Base-by-base conservation (phyloP, 1,140 invertebrate genomes). In the Orussus abietinus region DNA sequence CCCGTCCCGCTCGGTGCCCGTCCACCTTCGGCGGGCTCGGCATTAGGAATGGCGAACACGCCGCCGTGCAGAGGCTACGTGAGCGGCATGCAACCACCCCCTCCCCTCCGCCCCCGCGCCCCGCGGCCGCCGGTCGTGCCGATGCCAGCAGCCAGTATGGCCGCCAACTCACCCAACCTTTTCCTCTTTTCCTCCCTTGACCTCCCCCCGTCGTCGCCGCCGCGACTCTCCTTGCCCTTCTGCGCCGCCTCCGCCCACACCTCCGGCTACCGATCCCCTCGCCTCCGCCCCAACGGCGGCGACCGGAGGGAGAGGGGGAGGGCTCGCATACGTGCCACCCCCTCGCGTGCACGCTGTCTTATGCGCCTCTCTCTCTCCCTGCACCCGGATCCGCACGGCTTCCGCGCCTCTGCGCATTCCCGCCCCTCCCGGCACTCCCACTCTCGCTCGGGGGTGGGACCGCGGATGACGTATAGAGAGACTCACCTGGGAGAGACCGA, bases 401-500 rank as follows among this genome's bases (percentile, higher is more conserved):
- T 34, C 42, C 35, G 33, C 34, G 33, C 40, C 13, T 38, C 43
- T 34, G 31, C 42, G 21, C 21, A 25, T 36, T 33, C 20, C 38
- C 25, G 11, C 3, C 13, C 11, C 7, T 13, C 6, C 12, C 4
- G 4, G 5, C 10, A 7, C 14, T 13, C 17, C n/a, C 29, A 25
- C 17, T 30, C 25, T 29, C 29, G 12, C 22, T 17, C 12, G 26
- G 17, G n/a, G 17, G 22, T 41, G 5, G 10, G 3, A 9, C 7
- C 12, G 37, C 17, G 18, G 38, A 46, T 45, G 35, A 50, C 30
- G 38, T 49, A 35, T 42, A 36, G 44, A 49, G 5, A 53, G 48
- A 75, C 78, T 85, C 75, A 96, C 92, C 85, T 97, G 95, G 74
- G 94, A 97, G 65, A 98, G 83, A 56, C 95, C 95, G 66, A 98